Conservation (phyloP, 2,888 invertebrate species). For the Troides oblongomaculatus region DNA sequence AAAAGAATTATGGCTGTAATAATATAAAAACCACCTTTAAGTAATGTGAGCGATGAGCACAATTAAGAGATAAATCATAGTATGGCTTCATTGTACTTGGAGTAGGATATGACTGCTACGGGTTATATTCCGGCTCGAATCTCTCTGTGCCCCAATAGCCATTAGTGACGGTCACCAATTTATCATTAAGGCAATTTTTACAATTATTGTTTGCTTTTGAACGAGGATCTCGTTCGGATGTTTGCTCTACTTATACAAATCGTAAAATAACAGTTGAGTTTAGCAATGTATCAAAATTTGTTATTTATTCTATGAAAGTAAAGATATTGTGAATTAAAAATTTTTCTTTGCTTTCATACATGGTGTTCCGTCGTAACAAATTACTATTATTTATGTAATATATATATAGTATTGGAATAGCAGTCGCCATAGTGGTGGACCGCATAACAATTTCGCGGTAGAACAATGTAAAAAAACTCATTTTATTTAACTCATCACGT, state of each 20-base stretch:
- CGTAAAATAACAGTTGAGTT: neutral
- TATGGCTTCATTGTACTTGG: slow-evolving; percentile 64
- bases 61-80: slow-evolving; percentile 79
- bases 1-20: slow-evolving; percentile 64
- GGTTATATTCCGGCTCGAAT: slow-evolving; percentile 62
- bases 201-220: slow-evolving; percentile 74
- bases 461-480: too few relatives aligned
- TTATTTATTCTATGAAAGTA: too few relatives aligned
- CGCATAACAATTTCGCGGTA: too few relatives aligned
- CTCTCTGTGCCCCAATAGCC: slow-evolving; percentile 67
- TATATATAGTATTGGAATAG: too few relatives aligned
- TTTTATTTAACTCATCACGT: too few relatives aligned
- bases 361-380: too few relatives aligned
- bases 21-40: slow-evolving; percentile 56
- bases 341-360: too few relatives aligned
- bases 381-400: too few relatives aligned
- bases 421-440: too few relatives aligned
- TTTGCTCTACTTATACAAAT: slow-evolving; percentile 54
- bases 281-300: too few relatives aligned
- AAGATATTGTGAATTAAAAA: too few relatives aligned
- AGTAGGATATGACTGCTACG: slow-evolving; percentile 75
- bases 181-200: slow-evolving; percentile 80
- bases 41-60: slow-evolving; percentile 58
- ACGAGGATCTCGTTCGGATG: slow-evolving; percentile 35
- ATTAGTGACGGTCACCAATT: slow-evolving; percentile 78